Base-by-base conservation (phyloP, 1,140 invertebrate genomes). In the Samia ricini region DNA sequence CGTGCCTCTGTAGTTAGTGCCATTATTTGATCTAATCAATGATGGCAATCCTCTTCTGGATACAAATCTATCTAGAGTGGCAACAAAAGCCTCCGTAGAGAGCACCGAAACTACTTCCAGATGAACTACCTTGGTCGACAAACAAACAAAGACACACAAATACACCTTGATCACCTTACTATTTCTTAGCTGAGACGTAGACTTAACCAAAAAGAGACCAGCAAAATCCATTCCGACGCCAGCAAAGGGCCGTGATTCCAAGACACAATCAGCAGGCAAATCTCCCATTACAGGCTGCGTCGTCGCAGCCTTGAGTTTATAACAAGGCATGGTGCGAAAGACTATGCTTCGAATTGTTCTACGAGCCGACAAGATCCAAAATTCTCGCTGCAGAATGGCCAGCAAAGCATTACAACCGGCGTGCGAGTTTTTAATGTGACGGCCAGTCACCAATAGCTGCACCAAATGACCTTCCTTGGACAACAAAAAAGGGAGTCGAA, bases 11-110 rank as follows among this genome's bases (percentile, higher is more conserved):
- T 85, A 90, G 61, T 88, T 90, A 0, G 69, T 77, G 1, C 77
- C 87, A 29, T 78, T 73, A 63, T 91, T 85, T 7, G 68, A 77
- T 58, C 77, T 69, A 1, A 90, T 76, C 7, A 65, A 60, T 0
- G 18, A 10, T 6, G 79, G 77, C n/a, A 74, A 64, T 23, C 88
- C 87, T 54, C 89, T 56, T 4, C 84, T 55, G 12, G 71, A 56
- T 24, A 67, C 26, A 55, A 66, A 66, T 3, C 60, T 54, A 23
- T 49, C 42, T 10, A 59, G 58, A 8, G 55, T 29, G 7, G 29
- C 55, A 4, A 61, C 52, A 54, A 66, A 66, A 2, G 24, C 60
- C 49, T 57, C 69, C 56, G 60, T 65, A 24, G 61, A 51, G 2
- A 49, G 19, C 12, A 12, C 19, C 48, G 48, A 49, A n/a, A 49